Evolutionary conservation across 1,140 invertebrate species (phyloP).

Genomic region (Drosophila nikananu): DNA sequence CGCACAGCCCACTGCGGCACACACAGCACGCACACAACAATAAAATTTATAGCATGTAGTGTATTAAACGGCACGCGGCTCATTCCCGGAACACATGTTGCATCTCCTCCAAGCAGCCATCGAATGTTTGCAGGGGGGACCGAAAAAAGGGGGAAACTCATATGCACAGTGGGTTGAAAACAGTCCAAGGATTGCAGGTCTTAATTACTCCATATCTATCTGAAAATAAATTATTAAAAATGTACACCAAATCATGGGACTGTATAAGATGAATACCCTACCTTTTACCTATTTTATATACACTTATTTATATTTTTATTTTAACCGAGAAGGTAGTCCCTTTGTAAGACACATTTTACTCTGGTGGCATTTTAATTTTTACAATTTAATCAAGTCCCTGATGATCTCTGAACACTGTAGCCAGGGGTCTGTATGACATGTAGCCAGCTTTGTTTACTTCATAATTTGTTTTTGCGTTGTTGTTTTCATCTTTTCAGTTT

Average conservation of each 20-base stretch:
- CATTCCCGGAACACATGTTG: constrained; percentile 71
- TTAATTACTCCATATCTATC: too few relatives aligned
- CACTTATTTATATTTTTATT: not conserved
- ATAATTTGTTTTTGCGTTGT: constrained; percentile 63
- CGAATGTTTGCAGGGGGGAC: constrained; percentile 37
- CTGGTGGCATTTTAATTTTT: not conserved
- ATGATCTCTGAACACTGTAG: constrained; percentile 18
- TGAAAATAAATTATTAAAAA: not conserved
- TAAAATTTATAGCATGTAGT: constrained; percentile 79
- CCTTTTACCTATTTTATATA: too few relatives aligned
- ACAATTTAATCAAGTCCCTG: not conserved
- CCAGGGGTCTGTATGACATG: constrained; percentile 39
- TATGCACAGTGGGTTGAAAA: constrained; percentile 33
- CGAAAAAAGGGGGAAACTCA: constrained; percentile 4
- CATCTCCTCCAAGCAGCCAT: constrained; percentile 46
- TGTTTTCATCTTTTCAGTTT: constrained; percentile 45
- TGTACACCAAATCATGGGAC: not conserved
- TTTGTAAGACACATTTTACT: not conserved
- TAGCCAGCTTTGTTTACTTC: constrained; percentile 67
- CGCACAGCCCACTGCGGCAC: constrained; percentile 9
- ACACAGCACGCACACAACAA: constrained; percentile 61
- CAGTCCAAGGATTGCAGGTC: too few relatives aligned
- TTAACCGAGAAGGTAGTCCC: not conserved
- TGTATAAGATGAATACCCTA: not conserved
- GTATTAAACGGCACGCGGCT: constrained; percentile 75